Conservation (phyloP, 2,797 vertebrate species). For the Apodemus agrarius region DNA sequence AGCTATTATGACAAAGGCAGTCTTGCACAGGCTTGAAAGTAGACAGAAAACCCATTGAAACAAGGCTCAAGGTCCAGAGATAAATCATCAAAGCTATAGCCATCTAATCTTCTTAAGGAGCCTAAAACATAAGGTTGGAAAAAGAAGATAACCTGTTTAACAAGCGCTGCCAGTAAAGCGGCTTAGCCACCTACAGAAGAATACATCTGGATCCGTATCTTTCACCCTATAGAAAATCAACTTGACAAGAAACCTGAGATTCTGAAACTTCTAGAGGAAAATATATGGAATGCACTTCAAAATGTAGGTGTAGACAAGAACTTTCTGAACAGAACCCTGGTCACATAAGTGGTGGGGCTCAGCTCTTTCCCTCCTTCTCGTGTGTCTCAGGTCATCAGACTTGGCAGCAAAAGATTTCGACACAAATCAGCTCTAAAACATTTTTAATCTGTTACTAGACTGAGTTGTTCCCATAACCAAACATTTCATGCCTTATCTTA, state of each 20-base stretch:
- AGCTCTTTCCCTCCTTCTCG: not conserved
- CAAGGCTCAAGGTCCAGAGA: not conserved
- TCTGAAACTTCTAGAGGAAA: not conserved
- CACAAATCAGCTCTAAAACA: conserved; percentile 44
- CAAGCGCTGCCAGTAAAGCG: too few relatives aligned
- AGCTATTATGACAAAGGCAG: not conserved
- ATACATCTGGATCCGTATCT: not conserved
- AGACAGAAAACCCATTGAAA: not conserved
- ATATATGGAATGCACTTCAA: not conserved
- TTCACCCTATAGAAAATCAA: not conserved
- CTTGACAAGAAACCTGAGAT: not conserved
- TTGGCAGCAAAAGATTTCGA: not conserved
- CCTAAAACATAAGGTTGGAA: not conserved
- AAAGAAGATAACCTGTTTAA: not conserved
- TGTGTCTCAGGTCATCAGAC: not conserved
- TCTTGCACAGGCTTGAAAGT: not conserved
- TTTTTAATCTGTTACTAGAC: not conserved
- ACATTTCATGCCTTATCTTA: not conserved
- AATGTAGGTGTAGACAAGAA: not conserved
- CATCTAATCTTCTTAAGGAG: not conserved
- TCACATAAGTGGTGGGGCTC: not conserved
- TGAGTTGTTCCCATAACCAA: conserved; percentile 37
- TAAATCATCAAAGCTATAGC: not conserved
- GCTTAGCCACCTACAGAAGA: too few relatives aligned
- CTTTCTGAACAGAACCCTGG: not conserved